Base-by-base conservation (phyloP, 1,140 invertebrate species). In the Galleria mellonella region DNA sequence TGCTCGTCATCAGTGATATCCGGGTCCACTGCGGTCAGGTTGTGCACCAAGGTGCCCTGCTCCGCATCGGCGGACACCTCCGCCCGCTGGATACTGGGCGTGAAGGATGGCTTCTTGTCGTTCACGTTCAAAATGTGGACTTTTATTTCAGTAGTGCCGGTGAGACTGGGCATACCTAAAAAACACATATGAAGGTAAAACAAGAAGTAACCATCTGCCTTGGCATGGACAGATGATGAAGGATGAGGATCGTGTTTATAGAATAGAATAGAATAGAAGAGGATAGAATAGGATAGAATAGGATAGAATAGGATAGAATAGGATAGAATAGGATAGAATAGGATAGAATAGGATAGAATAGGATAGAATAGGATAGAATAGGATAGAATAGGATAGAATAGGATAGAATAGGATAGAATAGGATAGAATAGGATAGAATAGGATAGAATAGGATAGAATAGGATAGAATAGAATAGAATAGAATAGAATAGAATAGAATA, bases 51-150 rank as follows among this genome's bases (percentile, higher is more conserved):
- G 4, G 90, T 92, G 1, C 93, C 94, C 0, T 92, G 76, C 0
- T 89, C 79, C 0, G 92, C 93, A 77, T 96, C 94, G 69, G 94
- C 94, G 1, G 92, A 91, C 1, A 91, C 87, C 69, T 95, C 92
- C 0, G 94, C 92, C 55, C 94, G 88, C 72, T 97, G 95, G 1
- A 91, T 92, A 30, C 89, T 77, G 0, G 96, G 96, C 1, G 89
- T 90, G 70, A 98, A 97, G 63, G 92, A 92, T 0, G 97, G 97
- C 50, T 91, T 88, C 74, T 97, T 97, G 68, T 97, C 94, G 72
- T 98, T 98, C 17, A 92, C 94, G 70, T 97, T 95, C 13, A 93
- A 89, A 1, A 97, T 89, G 55, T 90, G 91, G 1, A 97, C 89
- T 32, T 90, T 91, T 0, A 97, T 60, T 0, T 92, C 93, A 0